Base-by-base conservation (phyloP, 2,888 invertebrate species). In the Melikaiella ostensackeni region DNA sequence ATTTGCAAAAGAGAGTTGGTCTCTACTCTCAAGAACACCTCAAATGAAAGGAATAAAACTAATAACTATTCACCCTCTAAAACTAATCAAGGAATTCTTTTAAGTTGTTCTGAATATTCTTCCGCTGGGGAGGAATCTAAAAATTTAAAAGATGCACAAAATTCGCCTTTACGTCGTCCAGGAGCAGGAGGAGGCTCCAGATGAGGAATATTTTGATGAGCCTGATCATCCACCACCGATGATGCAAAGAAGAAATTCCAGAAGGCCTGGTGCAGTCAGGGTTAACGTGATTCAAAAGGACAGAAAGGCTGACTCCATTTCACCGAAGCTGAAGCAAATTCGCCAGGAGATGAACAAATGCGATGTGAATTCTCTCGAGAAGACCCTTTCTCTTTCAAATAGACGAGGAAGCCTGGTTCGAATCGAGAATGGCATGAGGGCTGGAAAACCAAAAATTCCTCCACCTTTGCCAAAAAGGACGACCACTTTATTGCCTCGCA, bases 91-190 rank as follows among this genome's bases (percentile, higher is more conserved):
- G 24, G 57, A 27, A 24, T 24, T 24, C 57, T 57, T 21, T 57
- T 13, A 57, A 24, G 13, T 70, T n/a, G 3, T 27, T 9, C 30
- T n/a, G 11, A 70, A 2, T 50, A 24, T 57, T 57, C 24, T 9
- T 24, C 11, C 11, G 8, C 1, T 27, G 4, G 5, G 5, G 11
- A 27, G 19, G 8, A 33, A 50, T 7, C 9, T 27, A 30, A 42
- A 5, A 33, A 33, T 11, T 63, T n/a, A 38, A 70, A 82, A 83
- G 63, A 87, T 87, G 87, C 82, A 87, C 73, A 87, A 87, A 77
- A 86, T 87, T 75, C 83, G 86, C 7, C 74, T 87, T 21, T 87
- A 87, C 83, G 87, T 87, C 27, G 87, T 87, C 30, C 86, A 86
- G 77, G 87, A 87, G 66, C 85, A 84, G 62, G 87, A 87, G 70